Conservation (phyloP, 2,113 vertebrate species). For the Enhydra lutris region DNA sequence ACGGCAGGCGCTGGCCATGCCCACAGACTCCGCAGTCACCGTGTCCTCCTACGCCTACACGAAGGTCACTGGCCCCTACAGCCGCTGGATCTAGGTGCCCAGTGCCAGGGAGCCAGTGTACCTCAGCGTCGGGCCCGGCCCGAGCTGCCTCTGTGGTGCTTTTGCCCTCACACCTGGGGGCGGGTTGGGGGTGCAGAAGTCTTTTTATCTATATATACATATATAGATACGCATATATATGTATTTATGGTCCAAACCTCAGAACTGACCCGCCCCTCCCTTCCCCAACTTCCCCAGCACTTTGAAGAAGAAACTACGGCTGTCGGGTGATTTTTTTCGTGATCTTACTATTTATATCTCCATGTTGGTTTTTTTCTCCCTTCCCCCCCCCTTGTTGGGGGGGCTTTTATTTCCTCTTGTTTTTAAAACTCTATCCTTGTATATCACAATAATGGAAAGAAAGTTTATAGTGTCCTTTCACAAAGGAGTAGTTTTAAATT, state of each 20-base stretch:
- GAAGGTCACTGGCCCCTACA: constrained; percentile 97
- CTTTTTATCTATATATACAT: constrained; percentile 76
- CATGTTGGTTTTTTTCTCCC: constrained; percentile 44
- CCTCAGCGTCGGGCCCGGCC: constrained; percentile 84
- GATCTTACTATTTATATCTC: constrained; percentile 87
- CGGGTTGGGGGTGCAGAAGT: constrained; percentile 78
- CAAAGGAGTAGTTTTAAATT: constrained; percentile 86
- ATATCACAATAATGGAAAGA: constrained; percentile 75
- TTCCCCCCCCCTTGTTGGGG: constrained; percentile 34
- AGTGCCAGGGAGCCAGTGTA: constrained; percentile 78
- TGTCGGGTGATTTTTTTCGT: constrained; percentile 80
- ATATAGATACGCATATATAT: constrained; percentile 72
- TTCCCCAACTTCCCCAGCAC: constrained; percentile 67
- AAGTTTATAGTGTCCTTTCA: constrained; percentile 80
- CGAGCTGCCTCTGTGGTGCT: constrained; percentile 86
- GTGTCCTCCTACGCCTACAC: constrained; percentile 97
- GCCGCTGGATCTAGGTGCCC: constrained; percentile 89
- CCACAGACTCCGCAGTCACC: constrained; percentile 94
- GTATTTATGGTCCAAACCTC: constrained; percentile 66
- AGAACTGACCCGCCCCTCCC: constrained; percentile 73
- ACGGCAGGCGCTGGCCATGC: constrained; percentile 89
- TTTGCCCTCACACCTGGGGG: constrained; percentile 80
- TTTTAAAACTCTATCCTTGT: constrained; percentile 84
- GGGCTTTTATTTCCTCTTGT: constrained; percentile 73
- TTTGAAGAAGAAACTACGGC: constrained; percentile 75